These are phyloP conservation scores for Anticlea derivata DNA, from an alignment of 2,888 invertebrate genomes.

Conservation along the genomic window DNA sequence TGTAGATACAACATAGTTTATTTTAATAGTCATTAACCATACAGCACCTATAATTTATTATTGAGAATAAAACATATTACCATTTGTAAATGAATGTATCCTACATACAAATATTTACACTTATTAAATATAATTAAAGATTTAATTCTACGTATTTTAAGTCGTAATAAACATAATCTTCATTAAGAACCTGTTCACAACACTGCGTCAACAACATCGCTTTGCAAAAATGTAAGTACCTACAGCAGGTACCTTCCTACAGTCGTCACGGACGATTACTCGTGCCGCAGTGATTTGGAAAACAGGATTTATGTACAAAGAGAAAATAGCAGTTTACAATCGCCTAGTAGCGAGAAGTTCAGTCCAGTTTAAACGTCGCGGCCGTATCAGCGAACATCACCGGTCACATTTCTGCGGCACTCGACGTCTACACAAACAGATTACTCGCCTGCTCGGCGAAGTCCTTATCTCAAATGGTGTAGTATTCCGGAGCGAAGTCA, in stretches of 20 bases:
- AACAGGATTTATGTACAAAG: slow-evolving; percentile 39
- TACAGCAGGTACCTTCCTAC: background rate
- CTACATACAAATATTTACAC: slow-evolving; percentile 65
- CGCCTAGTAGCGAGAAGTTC: slow-evolving; percentile 63
- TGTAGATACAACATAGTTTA: slow-evolving; percentile 7
- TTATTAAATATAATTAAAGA: slow-evolving; percentile 56
- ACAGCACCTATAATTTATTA: slow-evolving; percentile 33
- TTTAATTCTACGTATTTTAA: slow-evolving; percentile 48
- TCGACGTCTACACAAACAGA: slow-evolving; percentile 72
- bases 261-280: background rate
- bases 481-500: slow-evolving; percentile 96
- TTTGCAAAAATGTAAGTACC: background rate
- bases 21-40: slow-evolving; percentile 18
- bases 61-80: slow-evolving; percentile 26
- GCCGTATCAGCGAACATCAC: slow-evolving; percentile 35
- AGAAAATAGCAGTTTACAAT: slow-evolving; percentile 53
- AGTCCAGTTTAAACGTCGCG: slow-evolving; percentile 52
- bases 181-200: slow-evolving; percentile 42
- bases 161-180: slow-evolving; percentile 41
- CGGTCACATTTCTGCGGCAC: slow-evolving; percentile 17
- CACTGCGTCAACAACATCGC: slow-evolving; percentile 21
- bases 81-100: slow-evolving; percentile 28
- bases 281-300: background rate
- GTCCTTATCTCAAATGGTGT: slow-evolving; percentile 86
- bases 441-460: slow-evolving; percentile 80